Evolutionary conservation across 2,888 invertebrate species (phyloP), one percentile per base, ranked within the genome.

Genomic region (Scrobipalpa costella): DNA sequence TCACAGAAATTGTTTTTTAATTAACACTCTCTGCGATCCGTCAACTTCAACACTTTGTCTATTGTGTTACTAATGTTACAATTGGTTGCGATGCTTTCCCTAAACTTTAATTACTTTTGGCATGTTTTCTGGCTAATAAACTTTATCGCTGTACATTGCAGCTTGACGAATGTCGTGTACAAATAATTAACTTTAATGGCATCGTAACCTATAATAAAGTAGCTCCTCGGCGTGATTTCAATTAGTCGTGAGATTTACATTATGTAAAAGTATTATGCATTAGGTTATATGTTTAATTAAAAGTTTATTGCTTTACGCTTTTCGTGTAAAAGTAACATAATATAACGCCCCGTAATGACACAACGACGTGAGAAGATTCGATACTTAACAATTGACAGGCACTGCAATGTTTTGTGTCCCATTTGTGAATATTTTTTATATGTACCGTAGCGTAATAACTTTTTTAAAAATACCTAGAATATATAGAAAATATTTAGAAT

Each of bases 1-100:
- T 27, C 55, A 34, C 13, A 55, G n/a, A 55, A 55, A 55, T 34
- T 11, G 55, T 13, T 55, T 55, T 55, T 55, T 55, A 55, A 55
- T 27, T 55, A 34, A 34, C 34, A 6, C 34, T 34, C 27, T 7
- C 52, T 33, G 34, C 27, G n/a, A 6, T 55, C 34, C 55, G 34
- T 55, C 34, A 55, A 13, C 34, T 6, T 21, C 2, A n/a, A n/a
- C 2, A 27, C 27, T 27, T 27, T 27, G 27, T 15, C 55, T 33
- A 55, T 55, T 55, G 33, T 34, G n/a, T 27, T 52, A 52, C 50
- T 11, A 27, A 11, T 15, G 55, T 34, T 55, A 55, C 55, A 55
- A 34, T 55, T 34, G 55, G 55, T 13, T 21, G 34, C 55, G 50
- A 52, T 21, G 50, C 55, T 55, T 55, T 55, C 55, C 27, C 55